phyloP scores from a whole-genome alignment of 2,797 vertebrate species.

The Thamnophis elegans region DNA sequence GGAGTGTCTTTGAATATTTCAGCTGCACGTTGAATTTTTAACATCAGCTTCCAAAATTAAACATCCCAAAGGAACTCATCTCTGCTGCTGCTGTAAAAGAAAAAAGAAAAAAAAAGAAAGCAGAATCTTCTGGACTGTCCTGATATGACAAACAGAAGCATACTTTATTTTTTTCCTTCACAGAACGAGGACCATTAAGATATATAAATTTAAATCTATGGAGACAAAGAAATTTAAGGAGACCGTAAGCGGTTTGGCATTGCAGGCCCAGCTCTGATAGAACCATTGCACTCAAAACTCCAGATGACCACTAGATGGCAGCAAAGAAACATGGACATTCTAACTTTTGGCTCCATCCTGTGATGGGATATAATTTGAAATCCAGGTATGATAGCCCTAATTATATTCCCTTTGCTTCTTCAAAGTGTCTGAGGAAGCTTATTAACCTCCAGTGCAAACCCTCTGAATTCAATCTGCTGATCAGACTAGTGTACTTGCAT shows the following conservation, averaged over 20 bases:
- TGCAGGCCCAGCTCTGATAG: not conserved
- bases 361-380: not conserved
- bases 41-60: not conserved
- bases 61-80: not conserved
- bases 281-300: not conserved
- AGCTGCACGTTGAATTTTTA: not conserved
- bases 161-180: not conserved
- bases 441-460: not conserved
- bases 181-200: not conserved
- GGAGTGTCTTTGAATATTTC: not conserved
- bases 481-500: not conserved
- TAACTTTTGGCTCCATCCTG: not conserved
- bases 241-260: not conserved
- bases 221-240: not conserved
- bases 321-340: not conserved
- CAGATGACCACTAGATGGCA: not conserved
- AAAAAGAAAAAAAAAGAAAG: not conserved
- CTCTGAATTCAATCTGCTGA: not conserved
- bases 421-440: not conserved
- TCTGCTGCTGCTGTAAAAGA: too few relatives aligned
- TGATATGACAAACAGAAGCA: not conserved
- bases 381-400: not conserved
- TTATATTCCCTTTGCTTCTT: not conserved
- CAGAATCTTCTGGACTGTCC: not conserved
- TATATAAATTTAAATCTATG: not conserved